Evolutionary conservation across 2,888 invertebrate species (phyloP).

Genomic region (Amblyjoppa fuscipennis): DNA sequence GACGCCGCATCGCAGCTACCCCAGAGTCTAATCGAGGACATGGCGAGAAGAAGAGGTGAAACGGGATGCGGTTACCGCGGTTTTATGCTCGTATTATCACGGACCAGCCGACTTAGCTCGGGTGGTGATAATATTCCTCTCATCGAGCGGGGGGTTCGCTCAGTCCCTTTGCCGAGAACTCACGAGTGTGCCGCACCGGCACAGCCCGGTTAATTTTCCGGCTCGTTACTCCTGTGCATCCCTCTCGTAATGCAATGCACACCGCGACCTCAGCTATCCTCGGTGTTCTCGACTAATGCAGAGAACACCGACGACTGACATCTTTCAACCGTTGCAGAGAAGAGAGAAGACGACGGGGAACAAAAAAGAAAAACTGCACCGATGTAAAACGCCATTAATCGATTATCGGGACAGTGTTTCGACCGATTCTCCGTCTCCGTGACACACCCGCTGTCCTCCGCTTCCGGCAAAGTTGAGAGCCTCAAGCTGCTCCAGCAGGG

Average conservation of each 20-base stretch:
- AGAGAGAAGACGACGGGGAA: not conserved
- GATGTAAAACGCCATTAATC: not conserved
- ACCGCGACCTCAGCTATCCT: not conserved
- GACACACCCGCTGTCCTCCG: not conserved
- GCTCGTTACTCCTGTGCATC: constrained; percentile 20
- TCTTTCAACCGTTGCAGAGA: not conserved
- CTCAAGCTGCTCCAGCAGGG: not conserved
- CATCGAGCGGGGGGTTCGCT: not conserved
- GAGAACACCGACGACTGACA: not conserved
- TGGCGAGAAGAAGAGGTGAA: constrained; percentile 1
- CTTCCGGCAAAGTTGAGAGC: constrained; percentile 3
- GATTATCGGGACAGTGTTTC: not conserved
- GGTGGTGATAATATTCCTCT: constrained; percentile 21
- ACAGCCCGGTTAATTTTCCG: constrained; percentile 15
- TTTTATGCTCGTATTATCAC: not conserved
- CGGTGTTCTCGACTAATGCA: not conserved
- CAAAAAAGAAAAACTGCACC: not conserved
- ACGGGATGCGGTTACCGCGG: constrained; percentile 4
- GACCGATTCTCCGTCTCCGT: not conserved
- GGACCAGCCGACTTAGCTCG: not conserved
- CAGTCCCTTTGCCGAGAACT: constrained; percentile 27
- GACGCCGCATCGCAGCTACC: too few relatives aligned
- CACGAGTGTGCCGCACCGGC: constrained; percentile 5
- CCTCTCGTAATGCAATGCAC: not conserved
- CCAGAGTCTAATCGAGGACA: not conserved